phyloP scores from a whole-genome alignment of 2,797 vertebrate genomes.

The Acipenser oxyrinchus region DNA sequence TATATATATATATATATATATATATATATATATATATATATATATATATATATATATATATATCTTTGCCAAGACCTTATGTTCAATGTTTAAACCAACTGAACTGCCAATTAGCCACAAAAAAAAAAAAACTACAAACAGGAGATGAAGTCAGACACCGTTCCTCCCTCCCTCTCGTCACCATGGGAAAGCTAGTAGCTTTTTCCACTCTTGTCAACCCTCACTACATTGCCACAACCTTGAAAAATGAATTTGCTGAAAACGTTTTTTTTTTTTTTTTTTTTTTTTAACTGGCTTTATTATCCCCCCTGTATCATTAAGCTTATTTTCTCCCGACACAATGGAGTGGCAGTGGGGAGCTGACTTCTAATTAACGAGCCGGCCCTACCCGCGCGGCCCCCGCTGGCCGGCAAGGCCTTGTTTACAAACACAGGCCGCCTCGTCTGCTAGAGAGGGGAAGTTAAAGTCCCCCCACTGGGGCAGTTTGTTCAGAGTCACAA shows the following conservation, averaged over 20 bases:
- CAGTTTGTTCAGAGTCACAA: constrained; percentile 55
- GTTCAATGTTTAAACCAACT: constrained; percentile 4
- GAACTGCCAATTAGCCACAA: constrained; percentile 1
- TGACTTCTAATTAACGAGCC: constrained; percentile 78
- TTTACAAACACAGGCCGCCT: constrained; percentile 70
- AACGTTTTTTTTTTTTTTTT: not conserved
- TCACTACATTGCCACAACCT: not conserved
- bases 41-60: no score
- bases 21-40: not conserved
- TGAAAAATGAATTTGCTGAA: not conserved
- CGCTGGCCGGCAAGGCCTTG: constrained; percentile 52
- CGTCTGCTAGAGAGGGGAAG: constrained; percentile 43
- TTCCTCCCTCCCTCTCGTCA: constrained; percentile 13
- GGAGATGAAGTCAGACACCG: not conserved
- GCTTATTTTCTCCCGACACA: constrained; percentile 52
- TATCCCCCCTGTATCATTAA: constrained; percentile 59
- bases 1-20: not conserved
- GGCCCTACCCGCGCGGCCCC: constrained; percentile 53
- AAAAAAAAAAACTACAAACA: not conserved
- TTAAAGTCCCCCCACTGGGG: constrained; percentile 53
- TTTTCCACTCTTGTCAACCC: not conserved
- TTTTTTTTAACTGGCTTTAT: not conserved
- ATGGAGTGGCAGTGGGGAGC: constrained; percentile 48
- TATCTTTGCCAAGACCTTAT: not conserved
- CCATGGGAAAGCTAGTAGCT: not conserved